These are phyloP conservation scores for Meiosimyza decipiens DNA, from an alignment of 2,888 invertebrate genomes.

Conservation along the genomic window DNA sequence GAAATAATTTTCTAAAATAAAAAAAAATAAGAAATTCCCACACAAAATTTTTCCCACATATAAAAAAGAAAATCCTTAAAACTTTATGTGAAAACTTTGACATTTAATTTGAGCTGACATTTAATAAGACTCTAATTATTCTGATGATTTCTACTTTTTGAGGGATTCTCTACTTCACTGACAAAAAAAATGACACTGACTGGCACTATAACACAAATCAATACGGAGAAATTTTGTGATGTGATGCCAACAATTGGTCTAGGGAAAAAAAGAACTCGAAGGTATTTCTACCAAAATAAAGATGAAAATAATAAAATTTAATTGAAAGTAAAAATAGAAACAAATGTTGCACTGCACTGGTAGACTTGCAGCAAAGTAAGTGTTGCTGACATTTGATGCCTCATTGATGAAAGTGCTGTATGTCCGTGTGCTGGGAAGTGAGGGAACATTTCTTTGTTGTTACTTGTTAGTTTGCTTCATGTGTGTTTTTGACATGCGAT, in stretches of 20 bases:
- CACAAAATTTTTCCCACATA: slow-evolving; percentile 1
- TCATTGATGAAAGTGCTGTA: slow-evolving; percentile 30
- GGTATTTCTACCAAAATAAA: slow-evolving; percentile 5
- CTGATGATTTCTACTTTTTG: not conserved
- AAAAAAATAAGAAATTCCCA: too few relatives aligned
- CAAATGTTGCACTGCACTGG: not conserved
- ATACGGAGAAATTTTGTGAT: not conserved
- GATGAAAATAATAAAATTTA: slow-evolving; percentile 30
- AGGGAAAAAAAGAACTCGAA: not conserved
- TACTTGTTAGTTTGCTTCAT: slow-evolving; percentile 1
- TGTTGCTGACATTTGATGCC: slow-evolving; percentile 31
- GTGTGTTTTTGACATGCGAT: slow-evolving; percentile 23
- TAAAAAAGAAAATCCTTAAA: slow-evolving; percentile 22
- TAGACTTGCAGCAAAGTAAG: not conserved
- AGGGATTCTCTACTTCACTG: not conserved
- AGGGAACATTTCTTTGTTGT: not conserved
- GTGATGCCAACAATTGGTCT: not conserved
- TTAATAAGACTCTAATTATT: slow-evolving; percentile 33
- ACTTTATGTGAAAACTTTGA: slow-evolving; percentile 29
- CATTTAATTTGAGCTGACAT: slow-evolving; percentile 26
- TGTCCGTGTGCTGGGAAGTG: not conserved
- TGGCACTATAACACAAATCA: not conserved
- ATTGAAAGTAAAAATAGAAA: slow-evolving; percentile 29
- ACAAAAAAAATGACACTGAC: not conserved
- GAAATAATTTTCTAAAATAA: too few relatives aligned